Evolutionary conservation across 1,140 invertebrate genomes (phyloP).

Genomic region (Orussus abietinus): DNA sequence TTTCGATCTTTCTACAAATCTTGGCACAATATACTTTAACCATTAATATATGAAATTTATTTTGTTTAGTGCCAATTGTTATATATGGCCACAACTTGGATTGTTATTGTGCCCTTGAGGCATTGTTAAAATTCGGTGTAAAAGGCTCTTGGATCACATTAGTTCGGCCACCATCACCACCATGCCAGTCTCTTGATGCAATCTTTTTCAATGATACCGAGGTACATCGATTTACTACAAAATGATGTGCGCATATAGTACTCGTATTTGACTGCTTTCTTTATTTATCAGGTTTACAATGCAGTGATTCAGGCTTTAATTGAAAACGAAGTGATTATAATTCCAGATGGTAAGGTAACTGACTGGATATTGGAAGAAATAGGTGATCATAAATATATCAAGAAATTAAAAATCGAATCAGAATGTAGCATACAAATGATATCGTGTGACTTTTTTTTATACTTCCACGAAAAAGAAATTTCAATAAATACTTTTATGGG

Average conservation of each 20-base stretch:
- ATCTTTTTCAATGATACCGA: conserved; percentile 39
- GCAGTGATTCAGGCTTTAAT: conserved; percentile 23
- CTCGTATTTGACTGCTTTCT: no score
- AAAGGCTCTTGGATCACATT: conserved; percentile 51
- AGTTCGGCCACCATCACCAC: conserved; percentile 49
- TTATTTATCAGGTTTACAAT: conserved; percentile 24
- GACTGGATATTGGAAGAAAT: conserved; percentile 20
- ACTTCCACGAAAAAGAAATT: conserved; percentile 28
- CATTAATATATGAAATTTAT: conserved; percentile 1
- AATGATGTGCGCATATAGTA: no score
- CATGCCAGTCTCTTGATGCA: conserved; percentile 34
- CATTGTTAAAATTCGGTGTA: conserved; percentile 56
- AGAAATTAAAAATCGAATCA: conserved; percentile 18
- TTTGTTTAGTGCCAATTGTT: conserved; percentile 49
- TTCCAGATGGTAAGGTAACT: conserved; percentile 24
- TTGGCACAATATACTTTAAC: background rate
- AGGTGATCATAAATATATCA: conserved; percentile 13
- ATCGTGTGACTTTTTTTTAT: conserved; percentile 26
- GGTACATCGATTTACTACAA: no score
- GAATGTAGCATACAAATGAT: conserved; percentile 13
- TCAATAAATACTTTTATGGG: conserved; percentile 48
- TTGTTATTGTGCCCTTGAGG: conserved; percentile 58
- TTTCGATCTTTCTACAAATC: background rate
- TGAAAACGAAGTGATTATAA: conserved; percentile 20
- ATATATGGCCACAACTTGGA: conserved; percentile 62